Conservation (phyloP, 35 echinoderm and acorn worm species). For the Amphiura filiformis region DNA sequence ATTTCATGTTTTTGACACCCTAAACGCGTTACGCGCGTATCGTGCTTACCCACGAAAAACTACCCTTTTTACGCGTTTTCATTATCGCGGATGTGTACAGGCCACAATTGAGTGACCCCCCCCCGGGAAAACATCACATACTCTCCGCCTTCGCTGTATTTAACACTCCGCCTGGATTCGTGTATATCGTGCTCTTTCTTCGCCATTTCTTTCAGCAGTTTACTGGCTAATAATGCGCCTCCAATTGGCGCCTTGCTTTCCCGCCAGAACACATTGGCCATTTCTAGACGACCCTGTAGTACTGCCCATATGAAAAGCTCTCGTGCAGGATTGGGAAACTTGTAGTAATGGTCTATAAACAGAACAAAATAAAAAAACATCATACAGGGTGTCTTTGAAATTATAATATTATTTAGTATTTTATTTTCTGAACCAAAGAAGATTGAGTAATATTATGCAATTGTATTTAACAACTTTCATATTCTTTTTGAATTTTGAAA, state of each 20-base stretch:
- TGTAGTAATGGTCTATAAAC: not conserved
- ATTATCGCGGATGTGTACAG: no score
- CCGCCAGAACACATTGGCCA: conserved; percentile 66
- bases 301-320: conserved; percentile 92
- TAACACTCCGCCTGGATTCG: not conserved
- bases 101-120: no score
- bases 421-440: no score
- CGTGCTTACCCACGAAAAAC: no score
- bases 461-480: not conserved
- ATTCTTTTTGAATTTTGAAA: not conserved
- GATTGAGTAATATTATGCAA: not conserved
- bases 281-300: conserved; percentile 55
- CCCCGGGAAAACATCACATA: no score
- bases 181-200: not conserved
- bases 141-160: not conserved
- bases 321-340: conserved; percentile 31
- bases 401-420: not conserved
- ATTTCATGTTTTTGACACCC: no score
- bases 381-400: not conserved
- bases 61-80: no score
- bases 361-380: not conserved
- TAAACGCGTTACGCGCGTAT: no score
- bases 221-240: conserved; percentile 62
- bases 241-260: conserved; percentile 58
- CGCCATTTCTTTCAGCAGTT: conserved; percentile 56